Evolutionary conservation across 2,113 vertebrate genomes (phyloP).

Genomic region (Sapayoa aenigma): DNA sequence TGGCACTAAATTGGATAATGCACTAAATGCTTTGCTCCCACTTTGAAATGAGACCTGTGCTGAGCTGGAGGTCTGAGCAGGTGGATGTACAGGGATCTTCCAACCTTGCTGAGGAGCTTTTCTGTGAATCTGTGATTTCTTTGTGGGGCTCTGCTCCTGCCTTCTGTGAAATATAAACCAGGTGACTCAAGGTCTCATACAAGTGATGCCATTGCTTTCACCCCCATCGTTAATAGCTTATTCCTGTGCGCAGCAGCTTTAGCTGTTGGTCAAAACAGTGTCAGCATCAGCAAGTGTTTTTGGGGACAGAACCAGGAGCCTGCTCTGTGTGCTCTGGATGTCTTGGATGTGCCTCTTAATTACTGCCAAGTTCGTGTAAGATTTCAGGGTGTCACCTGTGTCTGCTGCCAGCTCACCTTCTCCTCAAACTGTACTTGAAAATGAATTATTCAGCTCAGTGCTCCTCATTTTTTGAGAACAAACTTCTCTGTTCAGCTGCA

Average conservation of each 20-base stretch:
- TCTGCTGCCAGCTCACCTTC: background rate
- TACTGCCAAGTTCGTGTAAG: background rate
- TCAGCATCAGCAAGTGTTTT: background rate
- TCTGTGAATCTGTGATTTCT: background rate
- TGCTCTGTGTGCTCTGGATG: background rate
- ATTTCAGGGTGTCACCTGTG: background rate
- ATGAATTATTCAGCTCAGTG: background rate
- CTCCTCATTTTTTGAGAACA: background rate
- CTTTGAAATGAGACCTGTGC: accelerated
- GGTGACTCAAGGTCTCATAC: background rate
- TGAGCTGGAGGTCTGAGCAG: background rate
- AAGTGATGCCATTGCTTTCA: background rate
- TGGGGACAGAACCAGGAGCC: background rate
- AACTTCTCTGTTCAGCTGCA: too few relatives aligned
- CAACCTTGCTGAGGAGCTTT: background rate
- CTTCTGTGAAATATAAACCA: background rate
- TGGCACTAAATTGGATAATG: background rate
- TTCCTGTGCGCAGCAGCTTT: background rate
- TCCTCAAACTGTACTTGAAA: background rate
- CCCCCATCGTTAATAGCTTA: accelerated
- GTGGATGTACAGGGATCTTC: background rate
- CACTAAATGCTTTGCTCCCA: background rate
- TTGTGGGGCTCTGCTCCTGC: background rate
- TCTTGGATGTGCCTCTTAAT: background rate
- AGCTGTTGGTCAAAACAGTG: background rate